Evolutionary conservation across 2,113 vertebrate genomes (phyloP).

Genomic region (Ceyx melanurus): DNA sequence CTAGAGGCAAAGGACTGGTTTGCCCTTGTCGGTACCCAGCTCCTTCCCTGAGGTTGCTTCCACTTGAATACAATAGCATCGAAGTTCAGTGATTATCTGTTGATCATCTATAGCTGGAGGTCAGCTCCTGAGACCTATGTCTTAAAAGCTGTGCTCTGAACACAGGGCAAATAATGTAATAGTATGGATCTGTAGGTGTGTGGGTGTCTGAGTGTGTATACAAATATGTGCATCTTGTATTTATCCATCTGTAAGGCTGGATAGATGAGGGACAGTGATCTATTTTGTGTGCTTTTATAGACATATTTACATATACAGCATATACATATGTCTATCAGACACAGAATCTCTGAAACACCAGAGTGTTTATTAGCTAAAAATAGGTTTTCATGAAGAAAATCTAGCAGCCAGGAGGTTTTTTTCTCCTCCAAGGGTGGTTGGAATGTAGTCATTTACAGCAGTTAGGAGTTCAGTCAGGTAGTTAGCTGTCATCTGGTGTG

Average conservation of each 20-base stretch:
- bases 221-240: not conserved
- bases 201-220: not conserved
- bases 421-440: not conserved
- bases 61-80: not conserved
- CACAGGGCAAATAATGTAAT: not conserved
- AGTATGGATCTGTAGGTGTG: not conserved
- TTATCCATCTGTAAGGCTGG: not conserved
- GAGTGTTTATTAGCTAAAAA: not conserved
- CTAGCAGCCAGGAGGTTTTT: not conserved
- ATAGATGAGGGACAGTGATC: not conserved
- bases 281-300: not conserved
- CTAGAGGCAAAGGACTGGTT: not conserved
- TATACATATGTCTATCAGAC: not conserved
- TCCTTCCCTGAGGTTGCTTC: not conserved
- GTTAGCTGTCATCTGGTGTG: not conserved
- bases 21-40: not conserved
- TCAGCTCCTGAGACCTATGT: not conserved
- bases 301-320: not conserved
- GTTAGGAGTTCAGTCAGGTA: not conserved
- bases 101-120: not conserved
- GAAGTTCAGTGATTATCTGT: not conserved
- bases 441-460: not conserved
- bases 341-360: not conserved
- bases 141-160: conserved; percentile 4
- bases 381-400: not conserved